Conservation (phyloP, 2,888 invertebrate genomes). For the Oligia strigilis region DNA sequence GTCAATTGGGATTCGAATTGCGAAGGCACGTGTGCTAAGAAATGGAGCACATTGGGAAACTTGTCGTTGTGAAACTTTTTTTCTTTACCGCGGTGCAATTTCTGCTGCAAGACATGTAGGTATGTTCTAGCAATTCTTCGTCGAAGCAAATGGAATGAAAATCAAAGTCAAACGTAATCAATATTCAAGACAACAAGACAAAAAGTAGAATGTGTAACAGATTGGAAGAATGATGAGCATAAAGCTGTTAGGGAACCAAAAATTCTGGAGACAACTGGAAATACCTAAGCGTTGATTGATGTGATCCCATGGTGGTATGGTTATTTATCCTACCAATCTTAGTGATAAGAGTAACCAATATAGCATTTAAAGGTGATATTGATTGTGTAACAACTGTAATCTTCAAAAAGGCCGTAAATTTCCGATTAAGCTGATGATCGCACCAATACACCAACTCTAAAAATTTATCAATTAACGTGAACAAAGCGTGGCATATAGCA, state of each 20-base stretch:
- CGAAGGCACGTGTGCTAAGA: slow-evolving; percentile 83
- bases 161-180: slow-evolving; percentile 15
- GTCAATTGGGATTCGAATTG: slow-evolving; percentile 89
- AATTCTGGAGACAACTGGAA: not conserved
- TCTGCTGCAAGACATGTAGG: slow-evolving; percentile 63
- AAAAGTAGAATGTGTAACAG: not conserved
- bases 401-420: not conserved
- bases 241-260: not conserved
- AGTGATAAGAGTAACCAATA: not conserved
- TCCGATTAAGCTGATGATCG: not conserved
- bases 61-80: slow-evolving; percentile 80
- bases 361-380: not conserved
- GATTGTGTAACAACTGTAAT: not conserved
- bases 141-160: slow-evolving; percentile 15
- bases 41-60: slow-evolving; percentile 88
- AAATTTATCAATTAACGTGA: not conserved
- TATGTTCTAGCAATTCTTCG: slow-evolving; percentile 21
- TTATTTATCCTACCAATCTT: not conserved
- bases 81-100: slow-evolving; percentile 60
- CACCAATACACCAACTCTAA: not conserved
- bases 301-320: not conserved
- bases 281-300: not conserved
- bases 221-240: not conserved
- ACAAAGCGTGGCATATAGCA: not conserved
- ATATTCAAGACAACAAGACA: slow-evolving; percentile 14